A percentile compares a stretch with the other conserved stretches of the same genome.
phyloP scores from a whole-genome alignment of 2,113 vertebrate species.

The Lutjanus erythropterus region DNA sequence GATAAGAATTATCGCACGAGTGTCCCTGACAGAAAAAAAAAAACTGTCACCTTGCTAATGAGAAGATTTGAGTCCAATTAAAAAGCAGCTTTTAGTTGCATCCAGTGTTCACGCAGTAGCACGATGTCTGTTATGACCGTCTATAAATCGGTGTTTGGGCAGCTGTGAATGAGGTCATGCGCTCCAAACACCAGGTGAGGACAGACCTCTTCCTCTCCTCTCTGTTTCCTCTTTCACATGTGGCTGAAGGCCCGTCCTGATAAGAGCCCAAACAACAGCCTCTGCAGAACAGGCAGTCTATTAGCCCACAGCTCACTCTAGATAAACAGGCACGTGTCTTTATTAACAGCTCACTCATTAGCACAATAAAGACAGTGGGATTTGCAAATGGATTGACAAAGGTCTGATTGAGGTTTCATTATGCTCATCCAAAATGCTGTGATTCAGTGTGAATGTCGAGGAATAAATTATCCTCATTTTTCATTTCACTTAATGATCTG shows the following conservation, averaged over 20 bases:
- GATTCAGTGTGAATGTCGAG: background rate
- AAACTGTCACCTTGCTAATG: background rate
- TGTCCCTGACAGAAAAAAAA: background rate
- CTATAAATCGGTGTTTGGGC: constrained; percentile 51
- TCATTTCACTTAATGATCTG: background rate
- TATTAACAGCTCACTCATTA: constrained; percentile 30
- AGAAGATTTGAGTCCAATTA: background rate
- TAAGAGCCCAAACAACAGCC: constrained; percentile 64
- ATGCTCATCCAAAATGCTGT: background rate
- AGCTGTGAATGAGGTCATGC: constrained; percentile 54
- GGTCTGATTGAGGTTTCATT: constrained; percentile 6
- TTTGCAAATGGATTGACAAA: background rate
- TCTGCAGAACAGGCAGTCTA: constrained; percentile 20
- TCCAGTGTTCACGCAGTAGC: constrained; percentile 7
- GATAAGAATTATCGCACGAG: background rate
- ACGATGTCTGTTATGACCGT: background rate
- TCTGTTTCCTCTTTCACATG: constrained; percentile 25
- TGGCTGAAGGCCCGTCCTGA: constrained; percentile 52
- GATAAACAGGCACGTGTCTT: constrained; percentile 14
- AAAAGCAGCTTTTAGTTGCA: background rate
- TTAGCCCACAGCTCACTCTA: constrained; percentile 36
- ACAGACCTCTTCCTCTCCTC: constrained; percentile 55
- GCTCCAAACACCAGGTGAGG: constrained; percentile 53
- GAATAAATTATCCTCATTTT: background rate
- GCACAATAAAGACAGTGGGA: background rate